These are phyloP conservation scores for Drosophila falleni DNA, from an alignment of 2,888 invertebrate species.

Conservation along the genomic window DNA sequence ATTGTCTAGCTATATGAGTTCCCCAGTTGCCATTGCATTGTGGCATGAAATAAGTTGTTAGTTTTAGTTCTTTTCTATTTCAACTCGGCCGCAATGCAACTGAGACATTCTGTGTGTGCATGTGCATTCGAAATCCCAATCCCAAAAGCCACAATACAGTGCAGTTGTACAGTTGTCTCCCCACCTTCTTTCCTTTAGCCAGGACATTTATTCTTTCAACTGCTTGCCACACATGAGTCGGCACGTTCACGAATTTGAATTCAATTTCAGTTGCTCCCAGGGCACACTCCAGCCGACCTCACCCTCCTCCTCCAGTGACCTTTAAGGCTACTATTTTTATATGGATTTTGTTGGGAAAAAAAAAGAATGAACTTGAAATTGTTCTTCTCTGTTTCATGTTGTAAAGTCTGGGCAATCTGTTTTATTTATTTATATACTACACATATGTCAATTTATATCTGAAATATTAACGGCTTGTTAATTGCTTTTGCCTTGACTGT, in stretches of 20 bases:
- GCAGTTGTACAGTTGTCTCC: slow-evolving; percentile 1
- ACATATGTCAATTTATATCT: slow-evolving; percentile 5
- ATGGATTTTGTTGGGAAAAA: slow-evolving; percentile 22
- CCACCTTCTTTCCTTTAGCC: slow-evolving; percentile 9
- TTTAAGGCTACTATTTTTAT: slow-evolving; percentile 58
- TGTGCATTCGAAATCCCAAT: slow-evolving; percentile 39
- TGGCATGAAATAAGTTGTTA: slow-evolving; percentile 50
- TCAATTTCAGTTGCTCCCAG: slow-evolving; percentile 67
- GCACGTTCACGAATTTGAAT: slow-evolving; percentile 74
- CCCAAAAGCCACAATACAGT: slow-evolving; percentile 32
- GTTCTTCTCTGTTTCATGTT: slow-evolving; percentile 7
- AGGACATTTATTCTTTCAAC: slow-evolving; percentile 47
- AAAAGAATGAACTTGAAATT: slow-evolving; percentile 69
- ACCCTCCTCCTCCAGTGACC: slow-evolving; percentile 50
- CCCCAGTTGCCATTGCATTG: slow-evolving; percentile 46
- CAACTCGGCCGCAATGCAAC: slow-evolving; percentile 49
- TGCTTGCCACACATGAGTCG: slow-evolving; percentile 51
- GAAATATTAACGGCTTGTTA: slow-evolving; percentile 15
- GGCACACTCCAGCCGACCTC: slow-evolving; percentile 14
- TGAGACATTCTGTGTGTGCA: slow-evolving; percentile 29
- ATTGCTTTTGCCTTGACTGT: slow-evolving; percentile 26
- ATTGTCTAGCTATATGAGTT: slow-evolving; percentile 19
- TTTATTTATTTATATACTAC: slow-evolving; percentile 21
- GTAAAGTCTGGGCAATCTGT: slow-evolving; percentile 21
- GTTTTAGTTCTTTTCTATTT: slow-evolving; percentile 31